Evolutionary conservation across 2,113 vertebrate genomes (phyloP).

Genomic region (Anguilla japonica): DNA sequence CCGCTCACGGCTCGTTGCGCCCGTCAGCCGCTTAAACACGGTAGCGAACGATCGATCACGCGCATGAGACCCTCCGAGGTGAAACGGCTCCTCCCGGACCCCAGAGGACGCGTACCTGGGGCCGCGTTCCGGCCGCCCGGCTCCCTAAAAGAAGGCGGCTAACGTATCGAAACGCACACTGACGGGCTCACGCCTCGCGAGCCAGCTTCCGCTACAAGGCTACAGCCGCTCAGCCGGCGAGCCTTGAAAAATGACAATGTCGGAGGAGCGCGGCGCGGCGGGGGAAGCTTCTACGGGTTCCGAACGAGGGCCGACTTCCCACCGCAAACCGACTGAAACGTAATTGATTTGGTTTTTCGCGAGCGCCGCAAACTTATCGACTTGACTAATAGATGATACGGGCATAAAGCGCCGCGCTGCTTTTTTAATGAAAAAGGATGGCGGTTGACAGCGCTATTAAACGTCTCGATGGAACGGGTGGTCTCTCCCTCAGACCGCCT

Average conservation of each 20-base stretch:
- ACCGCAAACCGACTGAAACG: neutral
- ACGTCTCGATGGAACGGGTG: neutral
- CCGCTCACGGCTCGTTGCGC: neutral
- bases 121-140: conserved; percentile 1
- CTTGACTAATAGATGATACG: neutral
- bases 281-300: neutral
- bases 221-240: neutral
- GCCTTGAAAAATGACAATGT: neutral
- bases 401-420: neutral
- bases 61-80: neutral
- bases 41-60: neutral
- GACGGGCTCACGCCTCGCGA: neutral
- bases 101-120: neutral
- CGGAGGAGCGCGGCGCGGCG: neutral
- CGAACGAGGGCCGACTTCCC: neutral
- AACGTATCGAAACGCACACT: conserved; percentile 16
- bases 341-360: neutral
- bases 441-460: neutral
- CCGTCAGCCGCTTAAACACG: neutral
- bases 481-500: neutral
- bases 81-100: neutral
- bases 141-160: conserved; percentile 9
- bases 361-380: neutral
- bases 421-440: neutral
- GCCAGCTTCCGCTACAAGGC: neutral